These are phyloP conservation scores for Heliconius erato DNA, from an alignment of 2,888 invertebrate species.

Conservation along the genomic window DNA sequence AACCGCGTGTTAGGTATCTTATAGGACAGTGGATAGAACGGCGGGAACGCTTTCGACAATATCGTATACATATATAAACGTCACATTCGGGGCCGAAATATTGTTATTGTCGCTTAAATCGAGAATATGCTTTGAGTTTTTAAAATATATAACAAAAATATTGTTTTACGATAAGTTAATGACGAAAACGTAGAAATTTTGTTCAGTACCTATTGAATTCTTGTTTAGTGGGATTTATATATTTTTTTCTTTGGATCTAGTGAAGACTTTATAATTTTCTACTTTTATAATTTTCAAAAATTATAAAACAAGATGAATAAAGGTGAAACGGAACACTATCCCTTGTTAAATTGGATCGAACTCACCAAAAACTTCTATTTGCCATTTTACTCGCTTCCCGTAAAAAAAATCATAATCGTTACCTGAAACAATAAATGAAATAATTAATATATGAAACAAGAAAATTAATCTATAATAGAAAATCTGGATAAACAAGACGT, in stretches of 20 bases:
- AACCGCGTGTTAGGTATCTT: conserved; percentile 14
- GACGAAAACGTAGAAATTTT: neutral
- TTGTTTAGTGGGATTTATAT: too few species aligned
- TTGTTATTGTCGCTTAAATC: neutral
- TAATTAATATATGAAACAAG: neutral
- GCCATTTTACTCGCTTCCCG: neutral
- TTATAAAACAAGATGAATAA: neutral
- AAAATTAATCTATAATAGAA: neutral
- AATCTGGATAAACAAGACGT: too few species aligned
- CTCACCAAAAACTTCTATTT: neutral
- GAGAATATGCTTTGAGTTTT: neutral
- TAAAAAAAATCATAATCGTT: neutral
- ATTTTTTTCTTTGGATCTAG: neutral
- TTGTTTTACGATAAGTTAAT: neutral
- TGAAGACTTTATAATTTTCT: neutral
- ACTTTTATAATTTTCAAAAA: too few species aligned
- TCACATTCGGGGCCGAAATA: neutral
- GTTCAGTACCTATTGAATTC: neutral
- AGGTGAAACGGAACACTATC: neutral
- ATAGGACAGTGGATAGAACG: conserved; percentile 2
- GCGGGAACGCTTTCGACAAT: conserved; percentile 18
- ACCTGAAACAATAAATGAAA: conserved; percentile 7
- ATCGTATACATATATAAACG: conserved; percentile 16
- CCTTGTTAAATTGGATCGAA: neutral
- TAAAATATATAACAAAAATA: neutral